These are phyloP conservation scores for Sylvilagus bachmani DNA, from an alignment of 2,113 vertebrate species.

Conservation along the genomic window DNA sequence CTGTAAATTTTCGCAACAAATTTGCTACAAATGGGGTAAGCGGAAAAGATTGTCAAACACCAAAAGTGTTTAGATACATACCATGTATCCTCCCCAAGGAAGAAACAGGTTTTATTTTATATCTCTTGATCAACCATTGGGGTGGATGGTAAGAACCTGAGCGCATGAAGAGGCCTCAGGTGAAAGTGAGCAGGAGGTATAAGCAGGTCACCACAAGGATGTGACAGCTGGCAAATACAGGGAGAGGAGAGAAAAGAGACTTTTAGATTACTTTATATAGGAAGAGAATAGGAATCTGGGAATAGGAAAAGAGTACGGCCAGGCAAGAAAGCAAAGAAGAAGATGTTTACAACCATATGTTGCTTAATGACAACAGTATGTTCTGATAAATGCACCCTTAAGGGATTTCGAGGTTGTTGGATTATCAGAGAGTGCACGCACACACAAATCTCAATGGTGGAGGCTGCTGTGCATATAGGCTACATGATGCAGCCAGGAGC, in stretches of 20 bases:
- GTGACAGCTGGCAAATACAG: neutral
- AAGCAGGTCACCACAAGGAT: neutral
- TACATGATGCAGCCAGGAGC: neutral
- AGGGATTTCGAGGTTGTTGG: too few relatives aligned
- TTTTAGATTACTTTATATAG: neutral
- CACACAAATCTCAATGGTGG: neutral
- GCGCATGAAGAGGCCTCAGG: neutral
- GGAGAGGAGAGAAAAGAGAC: neutral
- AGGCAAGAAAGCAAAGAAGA: neutral
- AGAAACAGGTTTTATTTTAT: neutral
- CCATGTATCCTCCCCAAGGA: neutral
- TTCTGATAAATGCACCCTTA: too few relatives aligned
- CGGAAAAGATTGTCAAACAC: neutral
- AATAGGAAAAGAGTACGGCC: neutral
- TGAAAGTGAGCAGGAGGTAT: constrained; percentile 1
- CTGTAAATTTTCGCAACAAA: neutral
- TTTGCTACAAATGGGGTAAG: neutral
- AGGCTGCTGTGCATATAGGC: neutral
- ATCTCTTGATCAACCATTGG: neutral
- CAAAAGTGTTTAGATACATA: neutral
- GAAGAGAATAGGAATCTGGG: neutral
- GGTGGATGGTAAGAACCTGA: neutral
- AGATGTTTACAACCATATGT: neutral
- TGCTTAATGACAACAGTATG: neutral
- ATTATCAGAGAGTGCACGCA: neutral